phyloP scores from a whole-genome alignment of 2,797 vertebrate genomes.

The Glossophaga mutica region DNA sequence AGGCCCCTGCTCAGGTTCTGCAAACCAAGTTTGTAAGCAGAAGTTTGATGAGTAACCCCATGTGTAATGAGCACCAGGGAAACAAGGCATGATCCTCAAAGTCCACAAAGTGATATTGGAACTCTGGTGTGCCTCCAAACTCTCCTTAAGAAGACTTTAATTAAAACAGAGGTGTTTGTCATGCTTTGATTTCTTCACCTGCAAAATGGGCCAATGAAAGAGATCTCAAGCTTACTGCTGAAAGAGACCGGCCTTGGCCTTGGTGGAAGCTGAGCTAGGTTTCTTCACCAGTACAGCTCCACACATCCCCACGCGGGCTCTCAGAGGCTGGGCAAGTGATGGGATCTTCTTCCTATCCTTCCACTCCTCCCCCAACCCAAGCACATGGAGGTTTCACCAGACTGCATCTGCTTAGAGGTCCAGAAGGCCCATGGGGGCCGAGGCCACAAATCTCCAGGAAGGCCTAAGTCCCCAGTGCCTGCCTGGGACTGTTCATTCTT shows the following conservation, averaged over 20 bases:
- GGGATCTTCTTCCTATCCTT: background rate
- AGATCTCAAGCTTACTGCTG: background rate
- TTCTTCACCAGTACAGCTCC: background rate
- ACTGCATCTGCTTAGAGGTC: background rate
- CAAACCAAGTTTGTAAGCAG: background rate
- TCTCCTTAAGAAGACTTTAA: background rate
- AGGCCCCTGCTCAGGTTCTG: background rate
- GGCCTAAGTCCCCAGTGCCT: fast-evolving
- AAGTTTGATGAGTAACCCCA: background rate
- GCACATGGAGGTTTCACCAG: background rate
- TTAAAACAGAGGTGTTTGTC: background rate
- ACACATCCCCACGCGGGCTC: background rate
- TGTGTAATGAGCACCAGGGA: background rate
- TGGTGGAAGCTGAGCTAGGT: background rate
- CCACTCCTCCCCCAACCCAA: background rate
- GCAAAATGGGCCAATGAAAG: background rate
- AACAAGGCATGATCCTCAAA: background rate
- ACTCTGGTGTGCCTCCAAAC: background rate
- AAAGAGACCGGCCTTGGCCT: background rate
- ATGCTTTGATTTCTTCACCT: background rate
- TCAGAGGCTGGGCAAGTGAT: background rate
- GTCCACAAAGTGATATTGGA: background rate
- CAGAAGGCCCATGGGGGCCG: background rate
- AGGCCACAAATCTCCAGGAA: background rate
- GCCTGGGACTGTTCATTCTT: background rate